phyloP scores from a whole-genome alignment of 2,113 vertebrate genomes.

The Tachuris rubrigastra region DNA sequence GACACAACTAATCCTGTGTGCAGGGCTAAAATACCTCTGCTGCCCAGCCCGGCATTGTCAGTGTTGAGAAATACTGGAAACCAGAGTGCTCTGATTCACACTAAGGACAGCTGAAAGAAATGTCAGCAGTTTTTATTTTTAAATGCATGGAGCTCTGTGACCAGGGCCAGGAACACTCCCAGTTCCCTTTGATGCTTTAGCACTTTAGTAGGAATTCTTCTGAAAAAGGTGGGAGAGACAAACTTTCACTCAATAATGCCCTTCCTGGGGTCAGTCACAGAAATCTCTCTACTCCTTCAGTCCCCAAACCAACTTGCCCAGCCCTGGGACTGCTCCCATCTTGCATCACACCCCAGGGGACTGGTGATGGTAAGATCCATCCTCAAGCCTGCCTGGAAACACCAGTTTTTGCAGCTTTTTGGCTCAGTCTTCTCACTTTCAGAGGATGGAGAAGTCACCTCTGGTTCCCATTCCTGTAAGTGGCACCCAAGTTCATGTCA shows the following conservation, averaged over 20 bases:
- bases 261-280: background rate
- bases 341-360: background rate
- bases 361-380: background rate
- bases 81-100: background rate
- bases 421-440: background rate
- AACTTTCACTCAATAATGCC: background rate
- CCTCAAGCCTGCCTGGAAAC: background rate
- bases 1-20: background rate
- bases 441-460: background rate
- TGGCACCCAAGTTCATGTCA: background rate
- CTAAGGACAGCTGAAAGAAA: background rate
- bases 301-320: background rate
- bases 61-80: background rate
- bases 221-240: background rate
- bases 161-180: background rate
- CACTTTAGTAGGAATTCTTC: background rate
- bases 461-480: background rate
- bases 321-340: fast-evolving
- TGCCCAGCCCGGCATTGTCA: background rate
- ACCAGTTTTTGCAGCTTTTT: background rate
- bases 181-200: background rate
- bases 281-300: background rate
- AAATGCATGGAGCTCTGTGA: background rate
- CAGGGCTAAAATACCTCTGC: background rate
- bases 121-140: slow-evolving; percentile 3